Evolutionary conservation across 2,113 vertebrate genomes (phyloP).

Genomic region (Dromaius novaehollandiae): DNA sequence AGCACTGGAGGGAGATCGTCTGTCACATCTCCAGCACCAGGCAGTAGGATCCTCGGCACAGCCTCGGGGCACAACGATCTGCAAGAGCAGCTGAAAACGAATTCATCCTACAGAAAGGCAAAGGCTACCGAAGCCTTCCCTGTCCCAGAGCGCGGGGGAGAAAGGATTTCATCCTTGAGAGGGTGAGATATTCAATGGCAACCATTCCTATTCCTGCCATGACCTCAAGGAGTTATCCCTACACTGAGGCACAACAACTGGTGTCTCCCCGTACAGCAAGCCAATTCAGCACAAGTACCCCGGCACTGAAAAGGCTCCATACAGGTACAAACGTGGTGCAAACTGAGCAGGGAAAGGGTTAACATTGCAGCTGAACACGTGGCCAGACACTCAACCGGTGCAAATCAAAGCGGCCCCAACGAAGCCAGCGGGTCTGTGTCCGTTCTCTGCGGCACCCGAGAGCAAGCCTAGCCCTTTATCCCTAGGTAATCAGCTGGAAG

Average conservation of each 20-base stretch:
- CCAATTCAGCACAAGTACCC: not conserved
- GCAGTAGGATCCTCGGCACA: not conserved
- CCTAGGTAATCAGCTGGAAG: slow-evolving; percentile 56
- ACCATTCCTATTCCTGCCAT: not conserved
- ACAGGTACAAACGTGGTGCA: fast-evolving
- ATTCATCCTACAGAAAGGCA: not conserved
- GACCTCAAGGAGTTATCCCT: not conserved
- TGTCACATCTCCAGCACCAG: not conserved
- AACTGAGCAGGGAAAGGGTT: slow-evolving; percentile 10
- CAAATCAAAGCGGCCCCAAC: not conserved
- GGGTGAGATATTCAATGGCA: not conserved
- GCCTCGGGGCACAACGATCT: not conserved
- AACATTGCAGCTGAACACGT: not conserved
- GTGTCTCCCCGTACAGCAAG: not conserved
- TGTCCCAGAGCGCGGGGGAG: not conserved
- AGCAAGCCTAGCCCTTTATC: slow-evolving; percentile 4
- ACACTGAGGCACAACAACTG: fast-evolving
- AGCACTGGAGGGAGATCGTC: slow-evolving; percentile 39
- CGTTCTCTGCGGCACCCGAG: not conserved
- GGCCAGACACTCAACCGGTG: not conserved
- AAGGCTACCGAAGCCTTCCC: not conserved
- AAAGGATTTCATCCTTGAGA: not conserved
- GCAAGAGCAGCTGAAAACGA: not conserved
- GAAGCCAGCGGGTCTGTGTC: not conserved
- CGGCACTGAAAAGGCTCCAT: not conserved